phyloP scores from a whole-genome alignment of 1,140 invertebrate species.

The Leptestheria dahalacensis region DNA sequence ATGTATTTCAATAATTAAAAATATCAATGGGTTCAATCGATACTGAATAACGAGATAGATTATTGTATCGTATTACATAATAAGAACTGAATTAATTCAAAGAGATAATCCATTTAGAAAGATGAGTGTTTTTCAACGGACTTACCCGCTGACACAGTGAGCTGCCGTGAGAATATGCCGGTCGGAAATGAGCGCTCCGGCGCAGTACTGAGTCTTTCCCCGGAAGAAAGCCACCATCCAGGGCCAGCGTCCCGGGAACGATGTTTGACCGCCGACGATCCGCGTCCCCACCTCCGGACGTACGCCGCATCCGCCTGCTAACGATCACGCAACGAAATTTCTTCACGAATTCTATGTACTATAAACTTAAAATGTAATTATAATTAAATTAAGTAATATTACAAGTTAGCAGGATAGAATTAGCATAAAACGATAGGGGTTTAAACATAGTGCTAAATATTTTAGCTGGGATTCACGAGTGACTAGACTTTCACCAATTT shows the following conservation, averaged over 20 bases:
- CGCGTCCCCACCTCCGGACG: conserved; percentile 8
- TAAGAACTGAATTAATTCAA: too few species aligned
- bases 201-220: conserved; percentile 14
- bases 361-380: background rate
- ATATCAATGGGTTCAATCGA: background rate
- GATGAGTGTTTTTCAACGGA: background rate
- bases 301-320: conserved; percentile 14
- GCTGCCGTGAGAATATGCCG: conserved; percentile 16
- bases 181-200: conserved; percentile 15
- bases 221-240: conserved; percentile 17
- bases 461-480: too few species aligned
- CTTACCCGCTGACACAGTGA: conserved; percentile 16
- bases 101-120: background rate
- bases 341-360: too few species aligned
- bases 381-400: too few species aligned
- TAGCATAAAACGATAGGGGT: too few species aligned
- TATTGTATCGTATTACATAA: background rate
- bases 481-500: too few species aligned
- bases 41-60: background rate
- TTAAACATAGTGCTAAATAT: too few species aligned
- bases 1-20: too few species aligned
- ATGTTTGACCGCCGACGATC: conserved; percentile 14
- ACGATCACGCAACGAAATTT: too few species aligned
- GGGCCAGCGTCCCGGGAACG: conserved; percentile 15
- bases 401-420: too few species aligned